These are phyloP conservation scores for Megalurothrips usitatus DNA, from an alignment of 2,888 invertebrate species.

Conservation along the genomic window DNA sequence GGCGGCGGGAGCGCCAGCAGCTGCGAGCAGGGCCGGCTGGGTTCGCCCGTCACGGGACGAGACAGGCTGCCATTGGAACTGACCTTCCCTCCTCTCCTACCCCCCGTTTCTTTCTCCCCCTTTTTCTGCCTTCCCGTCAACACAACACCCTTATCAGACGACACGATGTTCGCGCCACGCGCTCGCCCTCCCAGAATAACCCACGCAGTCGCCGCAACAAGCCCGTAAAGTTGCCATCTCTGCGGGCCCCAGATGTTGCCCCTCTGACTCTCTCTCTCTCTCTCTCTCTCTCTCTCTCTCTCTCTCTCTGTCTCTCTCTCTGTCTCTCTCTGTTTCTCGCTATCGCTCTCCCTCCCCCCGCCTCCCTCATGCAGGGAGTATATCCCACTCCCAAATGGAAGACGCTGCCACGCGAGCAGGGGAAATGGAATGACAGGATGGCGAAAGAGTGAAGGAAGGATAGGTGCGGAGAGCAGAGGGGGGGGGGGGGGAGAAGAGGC, in stretches of 20 bases:
- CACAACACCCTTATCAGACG: no score
- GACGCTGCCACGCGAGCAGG: neutral
- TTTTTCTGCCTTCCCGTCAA: neutral
- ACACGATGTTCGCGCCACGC: no score
- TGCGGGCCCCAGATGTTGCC: no score
- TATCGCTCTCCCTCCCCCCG: neutral
- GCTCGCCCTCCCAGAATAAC: no score
- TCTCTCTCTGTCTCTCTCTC: slow-evolving; percentile 21
- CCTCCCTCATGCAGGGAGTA: neutral
- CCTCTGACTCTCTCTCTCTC: slow-evolving; percentile 13
- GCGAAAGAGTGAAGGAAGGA: neutral
- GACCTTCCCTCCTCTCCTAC: neutral
- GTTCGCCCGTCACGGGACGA: no score
- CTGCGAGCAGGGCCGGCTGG: no score
- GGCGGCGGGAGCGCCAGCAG: no score
- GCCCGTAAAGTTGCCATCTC: no score
- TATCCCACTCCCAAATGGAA: neutral
- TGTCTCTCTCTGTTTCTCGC: neutral
- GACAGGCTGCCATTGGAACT: neutral
- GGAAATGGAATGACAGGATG: neutral
- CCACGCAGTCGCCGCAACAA: no score
- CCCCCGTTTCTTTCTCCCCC: neutral
- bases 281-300: slow-evolving; percentile 20
- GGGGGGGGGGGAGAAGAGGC: neutral
- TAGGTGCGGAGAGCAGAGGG: neutral